Evolutionary conservation across 2,797 vertebrate genomes (phyloP), one percentile per base, ranked within the genome.

Genomic region (Cossypha niveicapilla): DNA sequence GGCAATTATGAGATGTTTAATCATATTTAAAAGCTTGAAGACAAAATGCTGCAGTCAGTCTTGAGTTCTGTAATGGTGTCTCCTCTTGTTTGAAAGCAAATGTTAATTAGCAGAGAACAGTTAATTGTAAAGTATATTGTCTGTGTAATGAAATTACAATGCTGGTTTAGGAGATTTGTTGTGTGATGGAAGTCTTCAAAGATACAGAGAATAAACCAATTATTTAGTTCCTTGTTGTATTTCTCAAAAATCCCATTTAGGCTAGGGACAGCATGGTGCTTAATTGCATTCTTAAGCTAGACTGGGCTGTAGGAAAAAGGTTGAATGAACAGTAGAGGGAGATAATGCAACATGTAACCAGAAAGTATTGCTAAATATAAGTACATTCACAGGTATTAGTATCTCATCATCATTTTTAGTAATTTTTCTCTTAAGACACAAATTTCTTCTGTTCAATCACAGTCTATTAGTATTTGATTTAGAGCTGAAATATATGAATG

Each of bases 321-420:
- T 1, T 24, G 41, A 54, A 32, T 53, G 92, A 96, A 92, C 97
- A 97, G 96, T 96, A 98, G 98, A 78, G 97, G 97, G 97, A 63
- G 95, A 94, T 97, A 96, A 86, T 56, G 95, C 78, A 82, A 94
- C 93, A 57, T 25, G 50, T 12, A 92, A 71, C 48, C 16, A n/a
- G 17, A 11, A 58, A 66, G 24, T 22, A 41, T 65, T 70, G 11
- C 51, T 70, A 58, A 63, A 65, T 47, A 10, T 30, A n/a, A 41
- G 24, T n/a, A n/a, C 7, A 15, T 48, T 83, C 24, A 32, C 24
- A 80, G 54, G 7, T 83, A 37, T 73, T 68, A 79, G 10, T 80
- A 47, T 17, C 6, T 48, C 18, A 3, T 28, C 11, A 39, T 39
- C 9, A 21, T 90, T 91, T 68, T 78, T 58, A 66, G 34, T 78